Conservation (phyloP, 2,888 invertebrate genomes). For the Chymomyza amoena region DNA sequence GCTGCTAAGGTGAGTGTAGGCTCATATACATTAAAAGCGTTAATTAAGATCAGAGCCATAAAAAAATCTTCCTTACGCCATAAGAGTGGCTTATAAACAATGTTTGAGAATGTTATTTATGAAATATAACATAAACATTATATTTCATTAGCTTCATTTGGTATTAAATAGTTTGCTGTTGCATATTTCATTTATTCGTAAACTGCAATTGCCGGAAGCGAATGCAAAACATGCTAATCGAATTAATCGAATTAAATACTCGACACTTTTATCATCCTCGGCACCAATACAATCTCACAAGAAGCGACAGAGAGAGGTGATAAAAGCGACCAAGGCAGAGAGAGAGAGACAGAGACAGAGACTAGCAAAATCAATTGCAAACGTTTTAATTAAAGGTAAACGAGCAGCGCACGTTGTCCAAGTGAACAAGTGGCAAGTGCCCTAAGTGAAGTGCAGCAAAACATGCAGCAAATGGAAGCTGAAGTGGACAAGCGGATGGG, state of each 20-base stretch:
- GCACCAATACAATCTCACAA: neutral
- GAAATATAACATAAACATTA: too few relatives aligned
- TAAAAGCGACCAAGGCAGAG: neutral
- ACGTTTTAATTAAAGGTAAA: slow-evolving; percentile 35
- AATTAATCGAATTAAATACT: slow-evolving; percentile 15
- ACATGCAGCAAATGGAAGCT: neutral
- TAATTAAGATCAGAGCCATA: too few relatives aligned
- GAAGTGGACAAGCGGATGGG: neutral
- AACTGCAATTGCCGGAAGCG: neutral
- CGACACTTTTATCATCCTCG: neutral
- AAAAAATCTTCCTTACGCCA: too few relatives aligned
- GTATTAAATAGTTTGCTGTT: neutral
- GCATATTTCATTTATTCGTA: neutral
- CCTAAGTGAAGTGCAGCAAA: neutral
- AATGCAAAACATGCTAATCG: slow-evolving; percentile 15
- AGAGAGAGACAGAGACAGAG: neutral
- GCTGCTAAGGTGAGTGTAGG: too few relatives aligned
- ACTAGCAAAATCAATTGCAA: slow-evolving; percentile 34
- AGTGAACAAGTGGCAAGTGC: neutral
- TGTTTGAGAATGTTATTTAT: too few relatives aligned
- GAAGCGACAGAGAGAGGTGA: neutral
- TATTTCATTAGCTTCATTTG: neutral
- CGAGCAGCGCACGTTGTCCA: neutral
- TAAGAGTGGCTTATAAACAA: too few relatives aligned
- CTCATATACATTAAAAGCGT: too few relatives aligned